Percentiles rank a stretch among this genome's conserved stretches.
Evolutionary conservation across 1,140 invertebrate species (phyloP).

Genomic region (Leptopilina clavipes): DNA sequence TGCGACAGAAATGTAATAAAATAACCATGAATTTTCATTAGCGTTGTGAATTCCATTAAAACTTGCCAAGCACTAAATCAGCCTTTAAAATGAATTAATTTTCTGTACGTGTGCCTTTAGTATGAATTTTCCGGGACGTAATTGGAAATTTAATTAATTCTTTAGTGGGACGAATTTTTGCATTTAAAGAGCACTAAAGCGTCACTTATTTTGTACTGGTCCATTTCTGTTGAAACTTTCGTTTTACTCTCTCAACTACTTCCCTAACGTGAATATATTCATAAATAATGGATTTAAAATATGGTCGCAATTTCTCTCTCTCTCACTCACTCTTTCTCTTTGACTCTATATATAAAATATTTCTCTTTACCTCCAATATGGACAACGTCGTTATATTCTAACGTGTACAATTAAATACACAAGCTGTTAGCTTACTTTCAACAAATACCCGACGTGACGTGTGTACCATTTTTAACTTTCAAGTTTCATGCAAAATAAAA

Average conservation of each 20-base stretch:
- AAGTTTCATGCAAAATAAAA: background rate
- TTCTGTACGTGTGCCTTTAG: constrained; percentile 24
- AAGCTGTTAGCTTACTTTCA: constrained; percentile 34
- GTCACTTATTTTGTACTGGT: constrained; percentile 29
- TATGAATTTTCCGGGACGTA: constrained; percentile 29
- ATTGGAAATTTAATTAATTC: constrained; percentile 32
- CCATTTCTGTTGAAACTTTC: constrained; percentile 23
- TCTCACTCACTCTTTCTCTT: constrained; percentile 2
- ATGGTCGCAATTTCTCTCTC: constrained; percentile 18
- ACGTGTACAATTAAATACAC: constrained; percentile 36
- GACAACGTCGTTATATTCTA: constrained; percentile 8
- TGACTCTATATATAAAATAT: background rate
- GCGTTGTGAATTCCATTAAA: constrained; percentile 31
- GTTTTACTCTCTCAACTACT: constrained; percentile 6
- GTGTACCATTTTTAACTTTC: background rate
- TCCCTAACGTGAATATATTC: background rate
- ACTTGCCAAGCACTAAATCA: constrained; percentile 18
- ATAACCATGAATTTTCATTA: constrained; percentile 32
- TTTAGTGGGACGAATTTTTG: constrained; percentile 24
- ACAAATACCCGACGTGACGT: constrained; percentile 39
- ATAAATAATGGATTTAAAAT: constrained; percentile 18
- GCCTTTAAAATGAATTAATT: constrained; percentile 26
- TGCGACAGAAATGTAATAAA: constrained; percentile 15
- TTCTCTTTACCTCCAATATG: constrained; percentile 4
- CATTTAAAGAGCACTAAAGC: constrained; percentile 28